Percentiles rank a stretch among this genome's conserved stretches.
Conservation (phyloP, 2,797 vertebrate genomes). For the Sebastes paucispinis region DNA sequence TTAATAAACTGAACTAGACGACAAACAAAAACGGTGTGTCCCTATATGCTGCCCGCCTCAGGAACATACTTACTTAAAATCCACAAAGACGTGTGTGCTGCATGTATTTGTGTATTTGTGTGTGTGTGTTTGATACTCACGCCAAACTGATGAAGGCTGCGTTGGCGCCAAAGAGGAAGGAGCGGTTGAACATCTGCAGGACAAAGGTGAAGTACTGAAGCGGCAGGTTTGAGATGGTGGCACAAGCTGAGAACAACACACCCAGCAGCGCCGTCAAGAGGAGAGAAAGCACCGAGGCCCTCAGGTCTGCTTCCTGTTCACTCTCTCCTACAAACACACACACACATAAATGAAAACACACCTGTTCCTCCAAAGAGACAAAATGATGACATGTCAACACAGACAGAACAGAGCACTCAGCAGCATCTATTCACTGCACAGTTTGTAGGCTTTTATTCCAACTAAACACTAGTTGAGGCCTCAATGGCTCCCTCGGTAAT, state of each 20-base stretch:
- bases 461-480: no score
- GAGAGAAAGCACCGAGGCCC: background rate
- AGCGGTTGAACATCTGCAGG: constrained; percentile 92
- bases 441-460: no score
- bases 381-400: no score
- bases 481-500: no score
- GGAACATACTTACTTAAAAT: no score
- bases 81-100: background rate
- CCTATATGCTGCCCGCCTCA: no score
- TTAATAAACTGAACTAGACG: no score
- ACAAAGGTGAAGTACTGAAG: constrained; percentile 90
- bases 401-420: no score
- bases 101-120: no score
- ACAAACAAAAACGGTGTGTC: no score
- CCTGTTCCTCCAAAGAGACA: background rate
- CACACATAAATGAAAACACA: background rate
- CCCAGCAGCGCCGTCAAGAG: background rate
- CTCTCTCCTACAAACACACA: constrained; percentile 67
- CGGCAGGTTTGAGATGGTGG: constrained; percentile 80
- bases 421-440: no score
- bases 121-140: constrained; percentile 79
- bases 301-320: background rate
- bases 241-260: background rate
- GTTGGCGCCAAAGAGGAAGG: constrained; percentile 92
- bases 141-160: constrained; percentile 90